These are phyloP conservation scores for Amiota mariae DNA, from an alignment of 2,888 invertebrate genomes.

Conservation along the genomic window DNA sequence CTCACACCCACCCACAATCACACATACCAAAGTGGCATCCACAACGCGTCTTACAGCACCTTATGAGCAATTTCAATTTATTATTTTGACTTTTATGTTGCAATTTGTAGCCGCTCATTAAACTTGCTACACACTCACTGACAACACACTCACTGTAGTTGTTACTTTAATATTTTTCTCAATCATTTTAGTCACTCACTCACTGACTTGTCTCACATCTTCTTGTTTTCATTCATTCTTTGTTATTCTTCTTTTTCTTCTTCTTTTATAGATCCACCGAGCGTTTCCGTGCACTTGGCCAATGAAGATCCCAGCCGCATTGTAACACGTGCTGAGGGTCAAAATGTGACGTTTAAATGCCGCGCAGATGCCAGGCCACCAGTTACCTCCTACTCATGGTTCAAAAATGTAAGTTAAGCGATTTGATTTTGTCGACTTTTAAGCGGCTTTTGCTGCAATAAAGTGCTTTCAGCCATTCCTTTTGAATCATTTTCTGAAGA, in stretches of 20 bases:
- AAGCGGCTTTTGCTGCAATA: slow-evolving; percentile 4
- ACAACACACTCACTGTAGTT: background rate
- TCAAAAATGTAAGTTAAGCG: slow-evolving; percentile 82
- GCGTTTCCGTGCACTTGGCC: slow-evolving; percentile 81
- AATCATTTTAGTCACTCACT: slow-evolving; percentile 4
- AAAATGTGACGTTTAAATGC: slow-evolving; percentile 85
- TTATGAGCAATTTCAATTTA: slow-evolving; percentile 68
- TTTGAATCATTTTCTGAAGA: too few species aligned
- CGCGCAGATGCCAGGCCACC: slow-evolving; percentile 85
- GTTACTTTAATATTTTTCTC: background rate
- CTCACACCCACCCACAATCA: too few species aligned
- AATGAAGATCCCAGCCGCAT: slow-evolving; percentile 79
- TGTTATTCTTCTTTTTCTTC: slow-evolving; percentile 39
- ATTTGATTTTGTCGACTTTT: slow-evolving; percentile 23
- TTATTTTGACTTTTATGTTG: slow-evolving; percentile 68
- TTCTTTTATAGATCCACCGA: slow-evolving; percentile 83
- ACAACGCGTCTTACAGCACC: slow-evolving; percentile 45
- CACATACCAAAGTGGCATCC: slow-evolving; percentile 4
- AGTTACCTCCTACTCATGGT: slow-evolving; percentile 84
- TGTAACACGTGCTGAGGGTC: slow-evolving; percentile 79
- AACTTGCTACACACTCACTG: slow-evolving; percentile 44
- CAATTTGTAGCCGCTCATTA: slow-evolving; percentile 68
- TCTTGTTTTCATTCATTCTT: slow-evolving; percentile 6
- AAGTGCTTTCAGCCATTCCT: background rate
- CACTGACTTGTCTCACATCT: slow-evolving; percentile 18